Evolutionary conservation across 30 jellyfish, hydroid and myxozoan genomes (phyloP).

Genomic region (Sanderia malayensis): DNA sequence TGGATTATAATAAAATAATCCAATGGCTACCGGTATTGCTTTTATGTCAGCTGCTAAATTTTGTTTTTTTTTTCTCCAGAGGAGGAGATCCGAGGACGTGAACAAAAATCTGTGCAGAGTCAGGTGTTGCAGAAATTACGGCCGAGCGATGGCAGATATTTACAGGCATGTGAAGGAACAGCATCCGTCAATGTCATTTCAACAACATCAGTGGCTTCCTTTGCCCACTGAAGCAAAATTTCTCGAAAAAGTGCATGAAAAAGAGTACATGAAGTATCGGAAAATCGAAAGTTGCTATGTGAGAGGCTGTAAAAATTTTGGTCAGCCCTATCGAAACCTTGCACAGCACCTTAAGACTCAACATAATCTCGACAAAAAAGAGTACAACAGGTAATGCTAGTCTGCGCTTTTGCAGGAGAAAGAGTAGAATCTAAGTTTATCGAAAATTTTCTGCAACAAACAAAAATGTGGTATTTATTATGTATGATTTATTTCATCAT

Average conservation of each 20-base stretch:
- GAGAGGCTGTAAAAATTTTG: background rate
- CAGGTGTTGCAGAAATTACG: background rate
- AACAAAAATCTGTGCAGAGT: background rate
- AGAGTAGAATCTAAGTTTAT: background rate
- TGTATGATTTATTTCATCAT: background rate
- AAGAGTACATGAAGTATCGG: background rate
- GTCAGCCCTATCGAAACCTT: slow-evolving; percentile 2
- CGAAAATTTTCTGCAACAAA: background rate
- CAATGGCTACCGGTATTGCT: background rate
- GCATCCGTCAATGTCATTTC: background rate
- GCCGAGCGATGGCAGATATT: slow-evolving; percentile 3
- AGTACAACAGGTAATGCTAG: background rate
- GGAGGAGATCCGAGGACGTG: background rate
- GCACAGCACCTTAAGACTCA: slow-evolving; percentile 4
- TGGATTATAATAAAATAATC: background rate
- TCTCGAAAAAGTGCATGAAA: background rate
- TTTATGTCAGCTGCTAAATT: background rate
- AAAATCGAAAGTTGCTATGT: background rate
- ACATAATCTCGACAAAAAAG: background rate
- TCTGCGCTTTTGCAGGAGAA: slow-evolving; percentile 2
- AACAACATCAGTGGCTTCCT: slow-evolving; percentile 1
- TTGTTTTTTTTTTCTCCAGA: background rate
- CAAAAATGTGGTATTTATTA: background rate
- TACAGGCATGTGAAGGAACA: slow-evolving; percentile 1
- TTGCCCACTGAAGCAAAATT: background rate